These are phyloP conservation scores for Microtus pennsylvanicus DNA, from an alignment of 2,113 vertebrate genomes.

Conservation along the genomic window DNA sequence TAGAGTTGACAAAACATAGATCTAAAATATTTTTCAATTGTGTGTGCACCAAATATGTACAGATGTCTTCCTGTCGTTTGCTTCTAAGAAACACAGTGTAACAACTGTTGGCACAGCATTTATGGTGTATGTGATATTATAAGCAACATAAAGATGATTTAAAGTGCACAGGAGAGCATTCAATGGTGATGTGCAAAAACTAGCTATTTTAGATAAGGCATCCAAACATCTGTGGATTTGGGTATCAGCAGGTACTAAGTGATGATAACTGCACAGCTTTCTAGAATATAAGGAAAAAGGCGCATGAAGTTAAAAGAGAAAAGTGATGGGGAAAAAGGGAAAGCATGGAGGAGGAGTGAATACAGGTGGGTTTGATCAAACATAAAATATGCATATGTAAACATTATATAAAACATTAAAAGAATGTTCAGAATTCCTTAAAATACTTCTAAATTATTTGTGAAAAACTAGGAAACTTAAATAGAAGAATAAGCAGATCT, in stretches of 20 bases:
- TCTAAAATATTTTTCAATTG: not conserved
- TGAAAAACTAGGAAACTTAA: not conserved
- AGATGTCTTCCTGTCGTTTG: not conserved
- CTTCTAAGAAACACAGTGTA: not conserved
- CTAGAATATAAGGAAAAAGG: not conserved
- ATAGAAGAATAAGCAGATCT: not conserved
- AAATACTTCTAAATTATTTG: not conserved
- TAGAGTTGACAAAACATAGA: not conserved
- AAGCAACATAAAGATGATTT: not conserved
- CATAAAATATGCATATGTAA: not conserved
- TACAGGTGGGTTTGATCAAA: not conserved
- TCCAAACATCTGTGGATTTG: not conserved
- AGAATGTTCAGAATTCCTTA: not conserved
- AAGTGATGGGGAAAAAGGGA: too few relatives aligned
- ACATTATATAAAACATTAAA: not conserved
- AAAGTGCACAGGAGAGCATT: too few relatives aligned
- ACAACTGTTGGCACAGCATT: not conserved
- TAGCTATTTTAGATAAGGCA: not conserved
- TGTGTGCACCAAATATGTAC: not conserved
- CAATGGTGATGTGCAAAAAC: not conserved
- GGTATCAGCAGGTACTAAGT: not conserved
- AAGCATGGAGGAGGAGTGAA: not conserved
- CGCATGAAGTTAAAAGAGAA: not conserved
- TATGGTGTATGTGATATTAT: not conserved
- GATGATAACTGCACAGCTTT: not conserved